Conservation (phyloP, 2,888 invertebrate genomes). For the Asteroscopus sphinx region DNA sequence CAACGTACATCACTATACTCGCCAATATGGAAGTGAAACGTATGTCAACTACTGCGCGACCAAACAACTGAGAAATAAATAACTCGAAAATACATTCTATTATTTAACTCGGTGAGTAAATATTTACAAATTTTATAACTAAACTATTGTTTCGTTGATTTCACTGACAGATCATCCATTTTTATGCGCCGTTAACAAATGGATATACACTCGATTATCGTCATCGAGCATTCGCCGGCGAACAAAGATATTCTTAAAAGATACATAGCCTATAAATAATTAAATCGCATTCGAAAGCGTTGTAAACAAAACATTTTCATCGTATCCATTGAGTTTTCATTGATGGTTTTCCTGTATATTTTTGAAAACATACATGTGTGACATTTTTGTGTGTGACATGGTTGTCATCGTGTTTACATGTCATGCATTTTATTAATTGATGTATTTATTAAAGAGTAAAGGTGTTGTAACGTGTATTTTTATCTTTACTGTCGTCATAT, state of each 20-base stretch:
- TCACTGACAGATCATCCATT: constrained; percentile 22
- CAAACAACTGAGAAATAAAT: constrained; percentile 85
- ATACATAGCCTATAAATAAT: constrained; percentile 58
- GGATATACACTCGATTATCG: constrained; percentile 60
- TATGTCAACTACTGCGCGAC: constrained; percentile 83
- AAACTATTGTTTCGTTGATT: constrained; percentile 38
- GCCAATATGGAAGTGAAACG: constrained; percentile 86
- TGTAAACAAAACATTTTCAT: constrained; percentile 64
- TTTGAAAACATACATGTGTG: constrained; percentile 49
- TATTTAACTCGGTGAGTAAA: constrained; percentile 80
- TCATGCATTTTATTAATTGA: constrained; percentile 50
- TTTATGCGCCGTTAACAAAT: constrained; percentile 25
- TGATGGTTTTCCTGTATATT: constrained; percentile 59
- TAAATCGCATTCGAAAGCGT: constrained; percentile 56
- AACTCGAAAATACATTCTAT: constrained; percentile 76
- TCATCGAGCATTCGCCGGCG: constrained; percentile 74
- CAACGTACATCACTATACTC: constrained; percentile 71
- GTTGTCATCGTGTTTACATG: constrained; percentile 63
- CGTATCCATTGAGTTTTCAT: constrained; percentile 62
- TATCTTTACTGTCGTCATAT: constrained; percentile 44
- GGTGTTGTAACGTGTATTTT: constrained; percentile 30
- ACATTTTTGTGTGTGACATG: constrained; percentile 41
- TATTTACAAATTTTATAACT: constrained; percentile 48
- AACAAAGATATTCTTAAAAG: constrained; percentile 63
- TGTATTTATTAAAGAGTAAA: constrained; percentile 34